Percentiles rank a stretch among this genome's conserved stretches.
Evolutionary conservation across 2,797 vertebrate species (phyloP).

Genomic region (Vireo griseus): DNA sequence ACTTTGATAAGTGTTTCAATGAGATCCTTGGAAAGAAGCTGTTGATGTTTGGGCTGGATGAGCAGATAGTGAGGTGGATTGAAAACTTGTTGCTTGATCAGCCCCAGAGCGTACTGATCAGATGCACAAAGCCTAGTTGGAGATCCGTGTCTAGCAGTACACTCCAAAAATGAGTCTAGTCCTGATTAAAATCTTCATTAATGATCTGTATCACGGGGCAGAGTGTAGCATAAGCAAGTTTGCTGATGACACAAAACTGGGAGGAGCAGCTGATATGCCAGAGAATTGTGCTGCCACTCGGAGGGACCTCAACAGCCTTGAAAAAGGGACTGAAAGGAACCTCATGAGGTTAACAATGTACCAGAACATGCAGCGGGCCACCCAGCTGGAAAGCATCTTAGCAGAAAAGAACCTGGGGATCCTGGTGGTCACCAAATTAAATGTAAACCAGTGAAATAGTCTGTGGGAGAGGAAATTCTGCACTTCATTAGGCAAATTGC

Average conservation of each 20-base stretch:
- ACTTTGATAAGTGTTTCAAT: not conserved
- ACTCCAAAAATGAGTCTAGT: not conserved
- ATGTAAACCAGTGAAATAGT: not conserved
- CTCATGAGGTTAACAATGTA: not conserved
- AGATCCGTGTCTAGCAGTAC: not conserved
- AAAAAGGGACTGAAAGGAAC: not conserved
- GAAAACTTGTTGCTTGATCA: not conserved
- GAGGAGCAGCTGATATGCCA: not conserved
- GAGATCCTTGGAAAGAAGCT: not conserved
- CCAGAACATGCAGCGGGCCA: not conserved
- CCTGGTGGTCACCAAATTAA: not conserved
- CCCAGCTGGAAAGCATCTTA: not conserved
- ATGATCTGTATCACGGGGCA: not conserved
- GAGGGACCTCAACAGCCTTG: not conserved
- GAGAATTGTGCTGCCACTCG: rapidly evolving
- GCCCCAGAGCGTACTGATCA: not conserved
- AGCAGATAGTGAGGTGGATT: not conserved
- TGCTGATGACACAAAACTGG: not conserved
- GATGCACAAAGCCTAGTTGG: not conserved
- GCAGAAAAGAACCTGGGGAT: not conserved
- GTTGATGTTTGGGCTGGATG: not conserved
- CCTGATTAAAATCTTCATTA: not conserved
- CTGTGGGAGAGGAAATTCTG: not conserved
- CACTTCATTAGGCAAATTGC: not conserved
- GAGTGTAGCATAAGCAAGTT: not conserved